Evolutionary conservation across 2,888 invertebrate genomes (phyloP), one percentile per base, ranked within the genome.

Genomic region (Calliphora vomitoria): DNA sequence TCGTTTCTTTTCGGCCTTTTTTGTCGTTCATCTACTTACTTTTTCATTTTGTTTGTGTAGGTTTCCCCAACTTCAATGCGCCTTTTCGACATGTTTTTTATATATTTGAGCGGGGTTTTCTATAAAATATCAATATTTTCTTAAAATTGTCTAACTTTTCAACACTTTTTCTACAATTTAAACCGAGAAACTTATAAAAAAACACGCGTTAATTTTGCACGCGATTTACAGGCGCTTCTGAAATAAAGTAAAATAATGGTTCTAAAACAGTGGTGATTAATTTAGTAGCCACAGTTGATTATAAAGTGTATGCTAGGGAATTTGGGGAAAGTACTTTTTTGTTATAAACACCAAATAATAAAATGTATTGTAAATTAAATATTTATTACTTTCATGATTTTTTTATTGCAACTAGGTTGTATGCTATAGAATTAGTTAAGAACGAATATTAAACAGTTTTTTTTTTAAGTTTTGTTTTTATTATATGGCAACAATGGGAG

Each of bases 51-150:
- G 38, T 15, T 90, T 41, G 85, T 95, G 92, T 97, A 97, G 4
- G 97, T 97, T 92, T 97, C 97, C 91, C 97, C 95, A 88, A 97
- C 97, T 95, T 97, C 98, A 92, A 98, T 97, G 93, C 97, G 95
- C 91, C 97, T 95, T 93, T 97, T 97, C 66, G 97, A 97, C 97
- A 97, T 93, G 44, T 86, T 88, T 82, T 35, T 44, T 55, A 62
- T 11, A 18, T 82, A 41, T 41, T 66, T 79, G 83, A 84, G 53
- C 10, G 64, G 11, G 55, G 0, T 53, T 60, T 38, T 72, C 31
- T 38, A 20, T 15, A 47, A 66, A 62, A 41, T 55, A 15, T 44
- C 15, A 55, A 20, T 11, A 31, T 5, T 66, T 20, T 47, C 11
- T 0, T 5, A 1, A 31, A 44, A 11, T 13, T 35, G 4, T 62